These are phyloP conservation scores for Acheta domesticus DNA, from an alignment of 2,888 invertebrate species.

Conservation along the genomic window DNA sequence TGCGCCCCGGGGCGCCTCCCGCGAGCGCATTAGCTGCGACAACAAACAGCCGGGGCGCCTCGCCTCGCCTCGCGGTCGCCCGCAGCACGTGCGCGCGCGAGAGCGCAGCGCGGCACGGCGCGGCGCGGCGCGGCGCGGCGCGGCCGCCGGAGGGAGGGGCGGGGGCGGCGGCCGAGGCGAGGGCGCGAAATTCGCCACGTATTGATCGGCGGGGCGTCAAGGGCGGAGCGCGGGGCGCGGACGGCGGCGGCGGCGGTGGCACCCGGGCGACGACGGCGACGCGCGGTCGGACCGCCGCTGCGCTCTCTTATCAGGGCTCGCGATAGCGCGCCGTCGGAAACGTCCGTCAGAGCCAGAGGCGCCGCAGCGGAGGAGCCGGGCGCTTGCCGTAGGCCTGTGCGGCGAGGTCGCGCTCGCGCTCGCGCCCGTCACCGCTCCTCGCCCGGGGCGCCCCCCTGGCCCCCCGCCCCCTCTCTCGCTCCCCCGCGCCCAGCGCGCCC, in stretches of 20 bases:
- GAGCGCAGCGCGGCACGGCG: neutral
- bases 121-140: neutral
- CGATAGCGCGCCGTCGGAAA: neutral
- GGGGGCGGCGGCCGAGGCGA: neutral
- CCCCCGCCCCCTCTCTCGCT: neutral
- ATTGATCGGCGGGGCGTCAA: neutral
- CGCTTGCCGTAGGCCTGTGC: neutral
- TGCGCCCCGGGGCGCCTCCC: neutral
- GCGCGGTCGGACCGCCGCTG: constrained; percentile 49
- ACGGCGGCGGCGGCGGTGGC: neutral
- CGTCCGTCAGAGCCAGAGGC: neutral
- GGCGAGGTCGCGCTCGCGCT: no score
- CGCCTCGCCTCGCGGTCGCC: neutral
- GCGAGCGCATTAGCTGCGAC: constrained; percentile 18
- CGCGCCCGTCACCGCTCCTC: constrained; percentile 40
- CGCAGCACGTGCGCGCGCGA: neutral
- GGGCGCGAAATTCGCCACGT: constrained; percentile 18
- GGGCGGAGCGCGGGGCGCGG: neutral
- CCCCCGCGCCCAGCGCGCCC: constrained; percentile 19
- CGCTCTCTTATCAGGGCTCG: neutral
- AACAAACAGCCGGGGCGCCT: neutral
- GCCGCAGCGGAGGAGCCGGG: neutral
- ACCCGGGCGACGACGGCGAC: constrained; percentile 31
- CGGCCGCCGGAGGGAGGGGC: neutral
- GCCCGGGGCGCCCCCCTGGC: neutral